Base-by-base conservation (phyloP, 2,888 invertebrate genomes). In the Apamea monoglypha region DNA sequence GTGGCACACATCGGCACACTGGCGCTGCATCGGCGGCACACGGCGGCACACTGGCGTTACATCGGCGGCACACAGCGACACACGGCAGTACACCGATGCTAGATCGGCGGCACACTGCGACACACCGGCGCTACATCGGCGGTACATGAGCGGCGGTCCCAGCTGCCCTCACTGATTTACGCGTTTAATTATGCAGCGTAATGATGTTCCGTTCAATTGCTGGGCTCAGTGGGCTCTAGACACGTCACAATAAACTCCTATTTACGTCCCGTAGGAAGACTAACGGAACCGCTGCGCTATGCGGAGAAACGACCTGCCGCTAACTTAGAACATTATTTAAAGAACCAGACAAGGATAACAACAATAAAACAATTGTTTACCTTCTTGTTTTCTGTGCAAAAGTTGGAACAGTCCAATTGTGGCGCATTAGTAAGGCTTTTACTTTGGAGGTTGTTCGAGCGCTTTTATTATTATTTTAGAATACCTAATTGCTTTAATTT, bases 181-280 rank as follows among this genome's bases (percentile, higher is more conserved):
- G 75, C 29, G 59, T 86, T 86, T 82, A 77, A 88, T 88, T 86
- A 82, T 79, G 76, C 70, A 79, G 53, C 56, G 64, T 59, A 79
- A 82, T 73, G 75, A 74, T 47, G 63, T 74, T 73, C 36, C 74
- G 68, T 67, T 74, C 56, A 72, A 80, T 76, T 29, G 44, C 64
- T 25, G 32, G 25, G 59, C 63, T 71, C n/a, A 40, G 50, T 18
- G 32, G 25, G 59, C 63, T 71, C 32, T n/a, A 36, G 76, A 16
- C 18, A 67, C 66, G 47, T 56, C 29, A 77, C 80, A 74, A 76
- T 86, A 76, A 88, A 86, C 50, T 53, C 32, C 66, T 40, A 72
- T 76, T 76, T 50, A 74, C 68, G 68, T 73, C 63, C 86, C 56
- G 76, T 61, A 40, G 66, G 66, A n/a, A 50, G 32, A 36, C 59